Conservation (phyloP, 2,113 vertebrate species). For the Ictalurus furcatus region DNA sequence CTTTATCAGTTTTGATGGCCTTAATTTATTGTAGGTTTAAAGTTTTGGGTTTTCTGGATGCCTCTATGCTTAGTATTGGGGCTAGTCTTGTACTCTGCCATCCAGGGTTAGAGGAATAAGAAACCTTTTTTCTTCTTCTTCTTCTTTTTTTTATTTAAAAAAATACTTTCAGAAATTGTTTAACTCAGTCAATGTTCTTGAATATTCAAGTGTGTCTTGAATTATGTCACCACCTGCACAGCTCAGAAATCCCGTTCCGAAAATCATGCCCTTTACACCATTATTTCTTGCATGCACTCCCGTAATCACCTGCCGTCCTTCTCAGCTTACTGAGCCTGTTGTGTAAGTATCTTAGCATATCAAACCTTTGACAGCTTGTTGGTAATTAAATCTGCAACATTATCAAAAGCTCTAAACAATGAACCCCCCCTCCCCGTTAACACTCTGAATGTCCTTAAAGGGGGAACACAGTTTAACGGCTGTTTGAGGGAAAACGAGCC, state of each 20-base stretch:
- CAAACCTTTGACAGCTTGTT: neutral
- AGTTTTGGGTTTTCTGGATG: neutral
- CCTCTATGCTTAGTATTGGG: neutral
- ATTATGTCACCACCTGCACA: neutral
- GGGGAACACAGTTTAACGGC: neutral
- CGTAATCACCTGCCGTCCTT: neutral
- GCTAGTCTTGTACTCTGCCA: neutral
- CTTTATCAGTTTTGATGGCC: conserved; percentile 2
- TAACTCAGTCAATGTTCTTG: neutral
- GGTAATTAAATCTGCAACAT: neutral
- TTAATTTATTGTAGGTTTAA: conserved; percentile 30
- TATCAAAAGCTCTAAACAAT: neutral
- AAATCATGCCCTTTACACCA: conserved; percentile 9
- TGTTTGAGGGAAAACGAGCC: neutral
- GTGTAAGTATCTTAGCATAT: neutral
- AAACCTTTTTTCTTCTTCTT: neutral
- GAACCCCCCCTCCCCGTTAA: neutral
- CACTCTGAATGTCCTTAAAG: neutral
- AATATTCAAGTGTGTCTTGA: neutral
- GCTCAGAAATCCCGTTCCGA: neutral
- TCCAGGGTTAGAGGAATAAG: neutral
- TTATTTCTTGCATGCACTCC: conserved; percentile 3
- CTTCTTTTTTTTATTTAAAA: neutral
- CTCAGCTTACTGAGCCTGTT: neutral
- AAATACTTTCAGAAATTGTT: neutral